A percentile compares a stretch with the other conserved stretches of the same genome.
phyloP scores from a whole-genome alignment of 92 coral and sea anemone genomes.

The Desmophyllum pertusum region DNA sequence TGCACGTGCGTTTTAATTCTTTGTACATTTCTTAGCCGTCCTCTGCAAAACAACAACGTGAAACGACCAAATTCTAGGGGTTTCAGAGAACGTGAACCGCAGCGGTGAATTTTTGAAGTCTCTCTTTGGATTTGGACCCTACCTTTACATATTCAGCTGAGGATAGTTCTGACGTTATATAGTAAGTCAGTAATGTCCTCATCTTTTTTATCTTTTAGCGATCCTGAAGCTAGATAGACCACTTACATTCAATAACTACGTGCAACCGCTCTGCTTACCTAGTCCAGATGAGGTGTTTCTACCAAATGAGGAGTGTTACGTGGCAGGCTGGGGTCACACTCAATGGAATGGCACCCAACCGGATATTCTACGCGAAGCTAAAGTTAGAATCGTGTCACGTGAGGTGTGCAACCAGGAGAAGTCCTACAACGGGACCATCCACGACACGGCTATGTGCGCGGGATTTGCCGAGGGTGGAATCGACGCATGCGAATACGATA shows the following conservation, averaged over 20 bases:
- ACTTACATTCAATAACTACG: constrained; percentile 53
- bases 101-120: too few species aligned
- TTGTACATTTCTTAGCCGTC: too few species aligned
- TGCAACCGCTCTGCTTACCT: constrained; percentile 76
- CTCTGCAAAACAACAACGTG: too few species aligned
- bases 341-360: constrained; percentile 79
- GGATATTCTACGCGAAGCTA: constrained; percentile 65
- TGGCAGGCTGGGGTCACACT: constrained; percentile 92
- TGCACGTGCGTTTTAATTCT: too few species aligned
- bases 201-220: constrained; percentile 53
- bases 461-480: constrained; percentile 71
- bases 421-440: constrained; percentile 88
- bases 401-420: constrained; percentile 67
- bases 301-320: constrained; percentile 65
- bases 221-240: constrained; percentile 60
- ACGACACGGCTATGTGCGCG: constrained; percentile 84
- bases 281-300: constrained; percentile 59
- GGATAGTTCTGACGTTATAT: too few species aligned
- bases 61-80: too few species aligned
- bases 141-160: too few species aligned
- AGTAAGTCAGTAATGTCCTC: background rate
- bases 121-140: too few species aligned
- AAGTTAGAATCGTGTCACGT: constrained; percentile 74
- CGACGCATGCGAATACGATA: constrained; percentile 90
- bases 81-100: too few species aligned